Conservation (phyloP, 2,113 vertebrate genomes). For the Cichladusa arquata region DNA sequence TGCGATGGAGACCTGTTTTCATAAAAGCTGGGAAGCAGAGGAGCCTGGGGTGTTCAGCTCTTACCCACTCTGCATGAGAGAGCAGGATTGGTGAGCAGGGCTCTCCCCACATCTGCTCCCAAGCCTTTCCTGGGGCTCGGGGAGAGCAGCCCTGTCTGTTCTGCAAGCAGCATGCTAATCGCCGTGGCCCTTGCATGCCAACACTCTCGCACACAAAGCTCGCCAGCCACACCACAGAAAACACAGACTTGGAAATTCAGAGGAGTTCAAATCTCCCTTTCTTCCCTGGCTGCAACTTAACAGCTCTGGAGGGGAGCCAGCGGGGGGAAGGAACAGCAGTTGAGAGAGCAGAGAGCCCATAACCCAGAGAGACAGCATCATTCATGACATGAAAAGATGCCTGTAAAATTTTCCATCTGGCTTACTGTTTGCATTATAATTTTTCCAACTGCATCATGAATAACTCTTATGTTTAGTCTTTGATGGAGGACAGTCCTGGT, state of each 20-base stretch:
- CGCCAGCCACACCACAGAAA: conserved; percentile 14
- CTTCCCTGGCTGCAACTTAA: conserved; percentile 50
- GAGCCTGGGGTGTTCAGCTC: background rate
- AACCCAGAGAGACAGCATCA: conserved; percentile 14
- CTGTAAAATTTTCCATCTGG: conserved; percentile 55
- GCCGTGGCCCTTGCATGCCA: background rate
- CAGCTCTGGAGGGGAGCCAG: conserved; percentile 55
- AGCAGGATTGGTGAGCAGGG: background rate
- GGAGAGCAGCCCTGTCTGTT: background rate
- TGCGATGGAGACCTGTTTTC: background rate
- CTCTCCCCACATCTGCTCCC: background rate
- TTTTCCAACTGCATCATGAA: conserved; percentile 44
- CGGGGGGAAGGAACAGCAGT: conserved; percentile 34
- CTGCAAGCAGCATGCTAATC: background rate
- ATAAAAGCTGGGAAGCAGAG: background rate
- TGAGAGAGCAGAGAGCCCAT: background rate
- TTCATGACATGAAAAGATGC: conserved; percentile 38
- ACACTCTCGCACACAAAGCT: background rate
- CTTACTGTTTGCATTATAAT: conserved; percentile 21
- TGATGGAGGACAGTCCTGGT: conserved; percentile 17
- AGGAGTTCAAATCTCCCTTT: conserved; percentile 39
- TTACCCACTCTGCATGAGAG: background rate
- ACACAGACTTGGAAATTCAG: conserved; percentile 35
- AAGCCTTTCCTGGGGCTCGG: background rate
- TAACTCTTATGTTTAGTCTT: conserved; percentile 22